Base-by-base conservation (phyloP, 1,140 invertebrate species). In the Bombus fervidus region DNA sequence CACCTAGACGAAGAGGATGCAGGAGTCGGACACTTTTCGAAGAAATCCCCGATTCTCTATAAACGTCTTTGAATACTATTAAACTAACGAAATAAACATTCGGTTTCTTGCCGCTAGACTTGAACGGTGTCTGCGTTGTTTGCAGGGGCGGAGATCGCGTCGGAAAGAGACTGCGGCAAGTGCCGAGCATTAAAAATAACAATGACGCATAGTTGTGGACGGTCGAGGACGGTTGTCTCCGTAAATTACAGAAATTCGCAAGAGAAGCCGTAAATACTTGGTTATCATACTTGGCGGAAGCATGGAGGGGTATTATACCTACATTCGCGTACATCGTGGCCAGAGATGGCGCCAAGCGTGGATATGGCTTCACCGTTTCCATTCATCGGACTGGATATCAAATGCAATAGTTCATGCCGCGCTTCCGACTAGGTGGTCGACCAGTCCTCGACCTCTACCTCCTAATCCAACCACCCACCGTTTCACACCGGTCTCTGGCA, bases 251-350 rank as follows among this genome's bases (percentile, higher is more conserved):
- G 89, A 92, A 92, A 93, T 92, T 93, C 92, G 86, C 88, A 87
- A 81, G 88, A 87, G 91, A 87, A 91, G 89, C 89, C 91, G 93
- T 95, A 95, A 94, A 94, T 95, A 95, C 91, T 94, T 93, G 93
- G 94, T 94, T 95, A 95, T 95, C 94, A 94, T 93, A 93, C 85
- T 92, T 92, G 91, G 91, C 92, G 94, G 93, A 94, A 94, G 91
- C 89, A 91, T 77, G 89, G 85, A 90, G 91, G 91, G 91, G 83
- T 89, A 92, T 93, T 93, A 93, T 89, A 90, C 91, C 90, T 91
- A 91, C 90, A 91, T 93, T 93, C 92, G 91, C 90, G 86, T 89
- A 90, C 88, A 87, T 83, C 81, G 81, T 81, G 88, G 87, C 78
- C 87, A 86, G 88, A 86, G 88, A 89, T 86, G 90, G 81, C 83